A percentile compares a stretch with the other conserved stretches of the same genome.
These are phyloP conservation scores for Phalacrocorax carbo DNA, from an alignment of 2,113 vertebrate genomes.

Conservation along the genomic window DNA sequence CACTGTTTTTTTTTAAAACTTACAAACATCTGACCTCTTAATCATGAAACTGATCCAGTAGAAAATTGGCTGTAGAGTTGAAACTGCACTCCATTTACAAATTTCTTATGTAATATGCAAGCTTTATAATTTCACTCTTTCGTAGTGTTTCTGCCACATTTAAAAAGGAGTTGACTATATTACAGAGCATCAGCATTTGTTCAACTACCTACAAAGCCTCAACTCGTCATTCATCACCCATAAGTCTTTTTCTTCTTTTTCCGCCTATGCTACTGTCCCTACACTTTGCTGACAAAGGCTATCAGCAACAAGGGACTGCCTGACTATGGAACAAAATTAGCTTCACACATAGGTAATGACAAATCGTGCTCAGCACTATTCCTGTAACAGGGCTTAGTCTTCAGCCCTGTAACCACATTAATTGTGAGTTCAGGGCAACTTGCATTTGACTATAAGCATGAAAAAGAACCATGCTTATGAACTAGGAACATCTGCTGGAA, in stretches of 20 bases:
- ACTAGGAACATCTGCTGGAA: background rate
- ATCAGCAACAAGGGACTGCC: background rate
- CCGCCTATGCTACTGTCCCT: background rate
- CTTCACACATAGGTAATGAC: background rate
- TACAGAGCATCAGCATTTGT: background rate
- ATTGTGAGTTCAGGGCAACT: background rate
- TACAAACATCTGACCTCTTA: background rate
- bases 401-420: background rate
- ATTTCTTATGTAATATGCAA: background rate
- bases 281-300: background rate
- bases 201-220: background rate
- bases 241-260: background rate
- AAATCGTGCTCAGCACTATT: background rate
- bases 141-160: background rate
- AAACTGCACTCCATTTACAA: background rate
- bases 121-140: background rate
- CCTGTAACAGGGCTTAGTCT: background rate
- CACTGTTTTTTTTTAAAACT: background rate
- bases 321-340: rapidly evolving
- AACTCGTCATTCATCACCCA: background rate
- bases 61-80: background rate
- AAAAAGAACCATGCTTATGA: background rate
- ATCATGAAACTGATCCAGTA: background rate
- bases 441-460: background rate
- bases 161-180: background rate